These are phyloP conservation scores for Urocynchramus pylzowi DNA, from an alignment of 2,113 vertebrate species.

Conservation along the genomic window DNA sequence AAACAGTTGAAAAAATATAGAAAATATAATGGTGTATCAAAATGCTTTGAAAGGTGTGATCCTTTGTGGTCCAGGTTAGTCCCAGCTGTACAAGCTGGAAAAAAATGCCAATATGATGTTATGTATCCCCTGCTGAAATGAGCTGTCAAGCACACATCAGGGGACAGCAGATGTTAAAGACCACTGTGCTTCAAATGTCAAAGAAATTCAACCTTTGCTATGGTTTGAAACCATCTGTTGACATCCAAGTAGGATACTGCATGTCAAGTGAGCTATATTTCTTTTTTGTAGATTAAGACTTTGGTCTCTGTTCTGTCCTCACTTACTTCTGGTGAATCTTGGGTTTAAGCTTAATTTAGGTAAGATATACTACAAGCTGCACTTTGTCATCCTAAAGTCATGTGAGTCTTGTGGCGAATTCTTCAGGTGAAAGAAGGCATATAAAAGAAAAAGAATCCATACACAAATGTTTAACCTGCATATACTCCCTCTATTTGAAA, in stretches of 20 bases:
- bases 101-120: not conserved
- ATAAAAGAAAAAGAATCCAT: not conserved
- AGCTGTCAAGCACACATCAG: constrained; percentile 53
- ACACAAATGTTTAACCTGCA: not conserved
- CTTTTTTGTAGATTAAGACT: not conserved
- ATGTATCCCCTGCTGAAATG: constrained; percentile 24
- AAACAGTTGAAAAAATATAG: not conserved
- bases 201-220: constrained; percentile 46
- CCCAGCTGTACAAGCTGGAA: not conserved
- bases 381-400: not conserved
- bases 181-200: constrained; percentile 53
- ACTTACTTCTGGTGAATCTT: not conserved
- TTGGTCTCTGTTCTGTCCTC: not conserved
- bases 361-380: not conserved
- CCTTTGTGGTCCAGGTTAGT: not conserved
- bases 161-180: constrained; percentile 48
- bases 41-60: not conserved
- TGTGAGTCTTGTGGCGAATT: not conserved
- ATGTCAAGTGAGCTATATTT: constrained; percentile 14
- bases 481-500: not conserved
- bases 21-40: not conserved
- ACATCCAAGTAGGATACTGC: not conserved
- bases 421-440: not conserved
- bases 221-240: constrained; percentile 49
- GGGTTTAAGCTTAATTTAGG: not conserved